Evolutionary conservation across 2,888 invertebrate species (phyloP).

Genomic region (Harmothoe impar): DNA sequence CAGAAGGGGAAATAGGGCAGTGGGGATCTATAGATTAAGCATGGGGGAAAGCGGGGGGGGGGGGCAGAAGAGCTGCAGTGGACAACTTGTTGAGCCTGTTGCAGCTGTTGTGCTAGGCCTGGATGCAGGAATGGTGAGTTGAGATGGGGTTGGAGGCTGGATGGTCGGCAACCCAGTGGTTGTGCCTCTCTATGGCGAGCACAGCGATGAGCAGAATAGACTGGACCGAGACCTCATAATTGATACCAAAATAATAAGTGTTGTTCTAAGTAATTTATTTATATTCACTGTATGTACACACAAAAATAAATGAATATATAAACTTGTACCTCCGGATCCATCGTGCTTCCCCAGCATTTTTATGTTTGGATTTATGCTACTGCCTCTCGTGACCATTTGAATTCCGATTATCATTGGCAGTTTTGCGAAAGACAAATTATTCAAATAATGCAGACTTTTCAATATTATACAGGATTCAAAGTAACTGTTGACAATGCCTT

Average conservation of each 20-base stretch:
- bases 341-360: no score
- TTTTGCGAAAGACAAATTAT: no score
- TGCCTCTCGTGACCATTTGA: no score
- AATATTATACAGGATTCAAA: not conserved
- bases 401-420: no score
- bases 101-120: constrained; percentile 22
- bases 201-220: not conserved
- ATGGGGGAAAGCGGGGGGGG: not conserved
- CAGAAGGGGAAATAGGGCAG: not conserved
- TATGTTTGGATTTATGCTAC: no score
- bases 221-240: not conserved
- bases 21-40: not conserved
- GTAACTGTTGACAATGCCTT: not conserved
- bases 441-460: no score
- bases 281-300: no score
- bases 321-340: no score
- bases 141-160: not conserved
- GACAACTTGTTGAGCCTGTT: constrained; percentile 50
- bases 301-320: no score
- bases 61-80: constrained; percentile 3
- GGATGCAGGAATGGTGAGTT: not conserved
- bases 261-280: no score
- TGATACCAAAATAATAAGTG: no score
- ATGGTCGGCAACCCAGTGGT: constrained; percentile 21
- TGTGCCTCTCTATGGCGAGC: not conserved